Conservation (phyloP, 2,113 vertebrate species). For the Rhinopithecus roxellana region DNA sequence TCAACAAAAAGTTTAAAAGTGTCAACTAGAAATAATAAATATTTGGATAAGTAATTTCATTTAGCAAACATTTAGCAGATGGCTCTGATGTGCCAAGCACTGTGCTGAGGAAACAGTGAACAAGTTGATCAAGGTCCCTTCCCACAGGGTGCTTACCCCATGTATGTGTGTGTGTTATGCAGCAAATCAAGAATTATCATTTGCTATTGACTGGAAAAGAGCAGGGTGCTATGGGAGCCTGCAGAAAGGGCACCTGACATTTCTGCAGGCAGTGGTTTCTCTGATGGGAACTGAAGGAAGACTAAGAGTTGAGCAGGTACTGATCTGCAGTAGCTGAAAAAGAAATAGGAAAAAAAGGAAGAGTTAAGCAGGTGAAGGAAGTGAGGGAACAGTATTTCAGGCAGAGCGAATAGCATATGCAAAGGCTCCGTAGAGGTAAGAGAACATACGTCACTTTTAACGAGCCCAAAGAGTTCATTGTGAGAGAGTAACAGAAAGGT, state of each 20-base stretch:
- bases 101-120: not conserved
- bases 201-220: not conserved
- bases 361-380: not conserved
- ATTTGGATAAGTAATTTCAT: not conserved
- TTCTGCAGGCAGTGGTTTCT: not conserved
- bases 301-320: not conserved
- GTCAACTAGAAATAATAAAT: not conserved
- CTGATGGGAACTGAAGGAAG: not conserved
- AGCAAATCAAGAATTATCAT: not conserved
- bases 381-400: not conserved
- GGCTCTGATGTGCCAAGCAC: not conserved
- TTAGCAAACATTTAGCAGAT: not conserved
- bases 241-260: rapidly evolving
- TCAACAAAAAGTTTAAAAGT: not conserved
- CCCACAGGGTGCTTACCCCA: not conserved
- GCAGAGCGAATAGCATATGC: not conserved
- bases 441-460: rapidly evolving
- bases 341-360: too few species aligned
- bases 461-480: not conserved
- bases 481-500: not conserved
- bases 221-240: not conserved
- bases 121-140: too few species aligned
- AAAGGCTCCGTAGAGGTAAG: not conserved
- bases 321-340: too few species aligned
- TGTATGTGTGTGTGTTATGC: not conserved